Evolutionary conservation across 1,140 invertebrate species (phyloP), one percentile per base, ranked within the genome.

Genomic region (Cydia pomonella): DNA sequence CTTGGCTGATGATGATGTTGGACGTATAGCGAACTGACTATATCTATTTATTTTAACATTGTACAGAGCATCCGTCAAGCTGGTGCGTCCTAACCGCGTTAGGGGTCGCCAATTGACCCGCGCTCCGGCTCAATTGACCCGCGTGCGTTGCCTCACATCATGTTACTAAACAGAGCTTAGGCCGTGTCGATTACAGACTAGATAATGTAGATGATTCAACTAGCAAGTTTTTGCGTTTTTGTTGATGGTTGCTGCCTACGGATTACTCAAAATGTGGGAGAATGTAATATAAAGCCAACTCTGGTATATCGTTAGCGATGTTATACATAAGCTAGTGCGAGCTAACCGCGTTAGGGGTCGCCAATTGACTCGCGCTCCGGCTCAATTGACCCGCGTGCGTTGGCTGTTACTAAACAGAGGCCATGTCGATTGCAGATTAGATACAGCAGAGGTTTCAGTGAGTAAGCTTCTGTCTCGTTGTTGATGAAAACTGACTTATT

Each of bases 51-150:
- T n/a, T 18, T 59, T 59, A 59, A 59, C 21, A 59, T 10, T 59
- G 53, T 59, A 38, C 33, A 38, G 33, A 23, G 21, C 47, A 50
- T 59, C 53, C 21, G 21, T 59, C 53, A 50, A 9, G 47, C 47
- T 18, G n/a, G 6, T 18, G 53, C 7, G 53, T 23, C 9, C 53
- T 59, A 59, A 59, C 53, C 18, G 53, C 21, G 53, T 59, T 59
- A 59, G 53, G 21, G 53, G 18, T 59, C 53, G n/a, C 64, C 64
- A 69, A 29, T 69, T 69, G 64, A 69, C 33, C 64, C n/a, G 64
- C 63, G 63, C 25, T 59, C 64, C 7, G 33, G 12, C 64, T 66
- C 63, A 33, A 69, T 59, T 59, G 53, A 59, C 53, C 53, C 53
- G 53, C 53, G 53, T 59, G 53, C 21, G 53, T 23, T 23, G 53